Conservation (phyloP, 2,113 vertebrate species). For the Corydoras sp. region DNA sequence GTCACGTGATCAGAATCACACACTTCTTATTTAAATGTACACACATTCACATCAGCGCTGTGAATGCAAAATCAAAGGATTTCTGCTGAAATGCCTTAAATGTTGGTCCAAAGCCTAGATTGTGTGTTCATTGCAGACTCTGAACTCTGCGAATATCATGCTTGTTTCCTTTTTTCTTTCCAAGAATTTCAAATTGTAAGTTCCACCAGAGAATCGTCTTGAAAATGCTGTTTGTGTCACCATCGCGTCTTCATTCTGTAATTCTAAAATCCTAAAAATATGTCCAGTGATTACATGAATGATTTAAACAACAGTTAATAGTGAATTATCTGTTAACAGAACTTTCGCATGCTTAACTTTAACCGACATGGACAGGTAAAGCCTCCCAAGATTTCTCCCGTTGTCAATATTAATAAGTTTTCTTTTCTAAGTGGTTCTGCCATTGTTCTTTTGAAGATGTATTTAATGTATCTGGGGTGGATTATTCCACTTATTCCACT, state of each 20-base stretch:
- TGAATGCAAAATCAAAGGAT: too few relatives aligned
- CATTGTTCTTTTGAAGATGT: conserved; percentile 18
- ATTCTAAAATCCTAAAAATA: conserved; percentile 11
- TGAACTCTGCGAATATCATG: too few relatives aligned
- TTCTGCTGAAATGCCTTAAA: too few relatives aligned
- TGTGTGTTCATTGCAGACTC: too few relatives aligned
- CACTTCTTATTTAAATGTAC: background rate
- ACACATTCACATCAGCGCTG: background rate
- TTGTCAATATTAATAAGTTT: conserved; percentile 45
- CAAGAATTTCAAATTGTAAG: too few relatives aligned
- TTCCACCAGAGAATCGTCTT: too few relatives aligned
- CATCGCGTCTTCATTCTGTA: conserved; percentile 12
- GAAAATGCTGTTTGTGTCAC: background rate
- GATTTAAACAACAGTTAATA: conserved; percentile 28
- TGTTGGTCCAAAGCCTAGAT: too few relatives aligned
- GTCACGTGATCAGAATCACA: background rate
- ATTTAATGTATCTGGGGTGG: conserved; percentile 46
- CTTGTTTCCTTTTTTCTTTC: too few relatives aligned
- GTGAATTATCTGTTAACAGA: conserved; percentile 46
- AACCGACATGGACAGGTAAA: conserved; percentile 47
- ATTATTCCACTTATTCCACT: conserved; percentile 33
- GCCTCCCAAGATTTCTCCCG: conserved; percentile 42
- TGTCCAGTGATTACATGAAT: conserved; percentile 30
- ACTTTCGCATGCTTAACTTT: conserved; percentile 45
- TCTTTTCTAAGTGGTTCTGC: conserved; percentile 33